Base-by-base conservation (phyloP, 92 coral and sea anemone species). In the Epizoanthus scotinus region DNA sequence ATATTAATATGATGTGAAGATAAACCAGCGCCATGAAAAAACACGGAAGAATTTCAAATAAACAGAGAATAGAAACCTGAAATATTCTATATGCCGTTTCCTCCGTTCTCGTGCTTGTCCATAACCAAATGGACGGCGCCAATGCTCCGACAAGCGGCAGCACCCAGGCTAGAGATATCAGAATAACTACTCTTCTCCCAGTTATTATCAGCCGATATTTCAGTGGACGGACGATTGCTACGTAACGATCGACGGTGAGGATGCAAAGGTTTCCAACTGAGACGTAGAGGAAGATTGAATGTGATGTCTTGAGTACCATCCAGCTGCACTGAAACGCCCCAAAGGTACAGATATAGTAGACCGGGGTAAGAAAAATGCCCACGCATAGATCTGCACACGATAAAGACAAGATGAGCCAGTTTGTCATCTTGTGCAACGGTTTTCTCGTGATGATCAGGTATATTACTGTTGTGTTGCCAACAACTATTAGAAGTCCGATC, bases 41-140 rank as follows among this genome's bases (percentile, higher is more conserved):
- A 22, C 67, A 62, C 8, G 67, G 67, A 9, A 62, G 31, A 62
- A 62, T 62, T 62, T 62, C 67, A 62, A 62, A 62, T 31, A 62
- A 1, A 62, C n/a, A 62, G 18, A 62, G 10, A 62, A 62, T 31
- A 13, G 31, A 62, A 18, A 62, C 31, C 25, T 8, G 12, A 29
- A 62, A 26, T 25, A 62, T 62, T 3, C 6, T 62, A 62, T 24
- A 62, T 18, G 36, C 24, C 26, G 29, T 13, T 8, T 22, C 38
- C 6, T 26, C 25, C 19, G 25, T 31, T 6, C 67, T 29, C 26
- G 17, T 22, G 38, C 67, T 26, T 29, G 18, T 20, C 67, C 67
- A 62, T 62, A 62, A 8, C 67, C 67, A 62, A 18, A 26, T 22
- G 31, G 38, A 26, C 3, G 67, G 67, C 2, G 36, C 34, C 4